Percentiles rank a stretch among this genome's conserved stretches.
Evolutionary conservation across 2,888 invertebrate genomes (phyloP).

Genomic region (Macrosoma leucophasiata): DNA sequence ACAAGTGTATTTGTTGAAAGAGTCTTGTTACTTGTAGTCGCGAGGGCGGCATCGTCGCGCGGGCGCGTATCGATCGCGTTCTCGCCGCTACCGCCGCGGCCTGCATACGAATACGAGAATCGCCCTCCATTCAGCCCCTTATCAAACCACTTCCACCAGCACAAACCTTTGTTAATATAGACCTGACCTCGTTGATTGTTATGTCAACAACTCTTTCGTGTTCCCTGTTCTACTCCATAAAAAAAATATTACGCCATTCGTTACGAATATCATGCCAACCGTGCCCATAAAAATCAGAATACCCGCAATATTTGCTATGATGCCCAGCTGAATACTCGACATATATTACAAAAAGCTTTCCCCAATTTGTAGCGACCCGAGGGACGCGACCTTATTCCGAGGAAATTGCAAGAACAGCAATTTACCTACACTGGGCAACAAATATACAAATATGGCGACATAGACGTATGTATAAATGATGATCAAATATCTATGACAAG

Average conservation of each 20-base stretch:
- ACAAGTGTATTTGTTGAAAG: constrained; percentile 49
- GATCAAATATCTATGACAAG: too few relatives aligned
- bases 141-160: constrained; percentile 55
- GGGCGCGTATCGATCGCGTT: constrained; percentile 72
- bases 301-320: constrained; percentile 30
- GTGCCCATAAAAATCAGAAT: background rate
- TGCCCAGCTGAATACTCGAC: constrained; percentile 31
- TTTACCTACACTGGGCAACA: too few relatives aligned
- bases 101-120: constrained; percentile 72
- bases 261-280: too few relatives aligned
- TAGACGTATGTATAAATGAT: constrained; percentile 4
- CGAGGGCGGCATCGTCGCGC: constrained; percentile 59
- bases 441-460: too few relatives aligned
- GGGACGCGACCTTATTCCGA: constrained; percentile 48
- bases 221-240: background rate
- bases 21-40: constrained; percentile 39
- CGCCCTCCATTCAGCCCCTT: constrained; percentile 62
- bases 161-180: constrained; percentile 52
- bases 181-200: constrained; percentile 53
- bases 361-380: constrained; percentile 38
- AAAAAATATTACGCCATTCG: too few relatives aligned
- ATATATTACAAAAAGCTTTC: constrained; percentile 53
- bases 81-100: constrained; percentile 48
- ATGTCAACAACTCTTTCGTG: constrained; percentile 31
- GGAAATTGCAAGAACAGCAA: constrained; percentile 42